Evolutionary conservation across 2,113 vertebrate genomes (phyloP), one percentile per base, ranked within the genome.

Genomic region (Malaclemys terrapin): DNA sequence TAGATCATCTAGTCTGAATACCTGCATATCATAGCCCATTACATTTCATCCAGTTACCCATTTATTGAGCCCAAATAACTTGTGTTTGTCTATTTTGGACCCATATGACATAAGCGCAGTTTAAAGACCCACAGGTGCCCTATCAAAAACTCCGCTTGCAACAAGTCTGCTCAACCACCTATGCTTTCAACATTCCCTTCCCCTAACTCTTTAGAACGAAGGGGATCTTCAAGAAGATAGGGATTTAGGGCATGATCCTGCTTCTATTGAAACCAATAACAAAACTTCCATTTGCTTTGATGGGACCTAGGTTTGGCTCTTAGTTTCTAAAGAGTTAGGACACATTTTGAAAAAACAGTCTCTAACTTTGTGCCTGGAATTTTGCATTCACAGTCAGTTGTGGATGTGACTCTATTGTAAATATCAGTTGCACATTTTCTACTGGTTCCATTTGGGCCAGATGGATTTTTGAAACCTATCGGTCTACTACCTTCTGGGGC

Each of bases 211-310:
- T 82, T 45, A 47, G 54, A 79, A 79, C 9, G 83, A 45, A 79
- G 76, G 13, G 25, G 76, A 47, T 16, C 72, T 75, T 22, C 72
- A 42, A 42, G 38, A 42, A 75, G 72, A 25, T 13, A 49, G 25
- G 45, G 29, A 47, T 79, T 79, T 25, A 84, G 1, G 76, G 24
- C 5, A 91, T 86, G 38, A 84, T 89, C 24, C 72, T 9, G 84
- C 72, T 84, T 91, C 29, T 91, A 45, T 54, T 91, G 88, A 88
- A 91, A 91, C 82, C 12, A 96, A 78, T 20, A 89, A 12, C 85
- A 82, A n/a, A 35, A 89, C 52, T 92, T 93, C 80, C 82, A 38
- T 27, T 82, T 11, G 49, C 29, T 88, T 90, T 83, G 89, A 31
- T 0, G 75, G 72, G 22, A 75, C 10, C 72, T 12, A 24, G 38